A percentile compares a stretch with the other conserved stretches of the same genome.
Conservation (phyloP, 2,888 invertebrate species). For the Trichopria drosophilae region DNA sequence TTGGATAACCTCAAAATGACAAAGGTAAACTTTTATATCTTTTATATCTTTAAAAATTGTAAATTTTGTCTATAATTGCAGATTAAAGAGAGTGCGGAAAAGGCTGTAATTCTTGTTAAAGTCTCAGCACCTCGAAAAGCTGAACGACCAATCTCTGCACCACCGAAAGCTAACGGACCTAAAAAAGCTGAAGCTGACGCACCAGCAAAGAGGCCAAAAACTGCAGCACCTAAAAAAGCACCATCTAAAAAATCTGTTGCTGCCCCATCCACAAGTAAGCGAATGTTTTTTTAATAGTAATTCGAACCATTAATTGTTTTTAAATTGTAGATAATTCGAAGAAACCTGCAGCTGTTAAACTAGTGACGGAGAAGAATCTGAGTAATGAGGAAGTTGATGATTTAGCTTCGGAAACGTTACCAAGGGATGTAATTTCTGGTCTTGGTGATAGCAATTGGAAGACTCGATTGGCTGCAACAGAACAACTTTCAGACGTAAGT, state of each 20-base stretch:
- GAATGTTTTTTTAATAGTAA: conserved; percentile 24
- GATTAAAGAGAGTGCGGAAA: conserved; percentile 91
- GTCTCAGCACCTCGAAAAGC: conserved; percentile 67
- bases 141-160: conserved; percentile 62
- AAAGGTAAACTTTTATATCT: conserved; percentile 67
- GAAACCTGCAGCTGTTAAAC: conserved; percentile 51
- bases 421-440: conserved; percentile 68
- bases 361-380: conserved; percentile 67
- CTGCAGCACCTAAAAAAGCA: conserved; percentile 49
- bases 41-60: conserved; percentile 8
- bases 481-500: conserved; percentile 66
- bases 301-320: conserved; percentile 48
- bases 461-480: conserved; percentile 74
- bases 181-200: conserved; percentile 33
- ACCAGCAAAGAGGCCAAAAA: conserved; percentile 46
- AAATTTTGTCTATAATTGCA: conserved; percentile 33
- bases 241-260: conserved; percentile 36
- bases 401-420: conserved; percentile 68
- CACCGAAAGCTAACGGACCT: conserved; percentile 58
- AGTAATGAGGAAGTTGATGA: conserved; percentile 78
- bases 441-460: conserved; percentile 85
- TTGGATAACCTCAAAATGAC: conserved; percentile 88
- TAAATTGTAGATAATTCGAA: not conserved
- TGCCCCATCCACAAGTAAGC: conserved; percentile 42
- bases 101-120: conserved; percentile 84